A percentile compares a stretch with the other conserved stretches of the same genome.
Evolutionary conservation across 2,888 invertebrate genomes (phyloP).

Genomic region (Diaphora mendica): DNA sequence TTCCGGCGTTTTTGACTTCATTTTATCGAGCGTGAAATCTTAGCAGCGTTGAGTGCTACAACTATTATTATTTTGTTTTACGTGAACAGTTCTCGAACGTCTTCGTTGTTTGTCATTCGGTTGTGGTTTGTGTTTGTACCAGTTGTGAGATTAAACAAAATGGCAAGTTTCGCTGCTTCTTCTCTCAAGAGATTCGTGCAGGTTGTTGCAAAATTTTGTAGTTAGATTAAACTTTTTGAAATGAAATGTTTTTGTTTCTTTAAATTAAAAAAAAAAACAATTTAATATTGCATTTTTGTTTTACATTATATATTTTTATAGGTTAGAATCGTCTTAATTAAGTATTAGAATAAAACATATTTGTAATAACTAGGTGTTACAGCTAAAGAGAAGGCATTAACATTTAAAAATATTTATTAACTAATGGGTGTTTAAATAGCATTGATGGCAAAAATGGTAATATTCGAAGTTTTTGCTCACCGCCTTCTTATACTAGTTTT

Average conservation of each 20-base stretch:
- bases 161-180: not conserved
- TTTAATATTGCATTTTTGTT: no score
- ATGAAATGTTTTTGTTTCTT: not conserved
- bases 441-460: no score
- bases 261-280: not conserved
- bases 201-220: not conserved
- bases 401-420: no score
- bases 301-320: no score
- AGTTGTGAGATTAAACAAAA: slow-evolving; percentile 8
- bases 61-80: slow-evolving; percentile 44
- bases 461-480: no score
- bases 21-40: slow-evolving; percentile 74
- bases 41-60: slow-evolving; percentile 36
- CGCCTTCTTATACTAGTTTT: no score
- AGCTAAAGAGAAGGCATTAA: no score
- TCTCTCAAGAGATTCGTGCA: slow-evolving; percentile 4
- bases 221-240: not conserved
- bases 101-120: slow-evolving; percentile 33
- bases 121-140: slow-evolving; percentile 11
- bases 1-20: slow-evolving; percentile 70
- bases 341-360: no score
- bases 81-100: slow-evolving; percentile 23
- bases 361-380: no score
- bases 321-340: no score
- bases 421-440: no score